A percentile compares a stretch with the other conserved stretches of the same genome.
phyloP scores from a whole-genome alignment of 2,113 vertebrate species.

The Turnix velox region DNA sequence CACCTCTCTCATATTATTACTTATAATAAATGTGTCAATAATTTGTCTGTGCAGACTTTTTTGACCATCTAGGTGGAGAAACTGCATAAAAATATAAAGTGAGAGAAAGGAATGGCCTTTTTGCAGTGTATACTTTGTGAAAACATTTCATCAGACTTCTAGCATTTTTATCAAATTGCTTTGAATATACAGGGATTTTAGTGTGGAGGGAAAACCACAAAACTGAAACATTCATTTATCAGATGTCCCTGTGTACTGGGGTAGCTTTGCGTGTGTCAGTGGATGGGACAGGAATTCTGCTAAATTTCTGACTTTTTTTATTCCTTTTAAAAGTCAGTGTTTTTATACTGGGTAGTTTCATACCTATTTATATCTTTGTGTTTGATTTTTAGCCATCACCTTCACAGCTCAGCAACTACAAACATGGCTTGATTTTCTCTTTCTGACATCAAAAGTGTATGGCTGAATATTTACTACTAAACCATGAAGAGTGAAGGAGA shows the following conservation, averaged over 20 bases:
- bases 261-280: neutral
- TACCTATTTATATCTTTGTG: neutral
- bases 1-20: neutral
- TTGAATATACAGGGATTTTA: neutral
- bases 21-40: neutral
- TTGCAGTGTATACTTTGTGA: neutral
- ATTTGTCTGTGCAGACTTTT: neutral
- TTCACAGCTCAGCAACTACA: neutral
- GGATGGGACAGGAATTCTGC: neutral
- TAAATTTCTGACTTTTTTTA: neutral
- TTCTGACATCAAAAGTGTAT: neutral
- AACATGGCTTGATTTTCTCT: neutral
- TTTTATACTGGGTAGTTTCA: neutral
- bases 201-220: rapidly evolving
- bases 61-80: neutral
- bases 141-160: neutral
- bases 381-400: neutral
- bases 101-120: neutral
- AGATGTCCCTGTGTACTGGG: neutral
- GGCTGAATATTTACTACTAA: neutral
- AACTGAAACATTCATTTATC: neutral
- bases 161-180: neutral
- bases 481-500: neutral
- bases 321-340: neutral
- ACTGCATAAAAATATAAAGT: neutral